Evolutionary conservation across 92 coral and sea anemone genomes (phyloP).

Genomic region (Phenganax subtilis): DNA sequence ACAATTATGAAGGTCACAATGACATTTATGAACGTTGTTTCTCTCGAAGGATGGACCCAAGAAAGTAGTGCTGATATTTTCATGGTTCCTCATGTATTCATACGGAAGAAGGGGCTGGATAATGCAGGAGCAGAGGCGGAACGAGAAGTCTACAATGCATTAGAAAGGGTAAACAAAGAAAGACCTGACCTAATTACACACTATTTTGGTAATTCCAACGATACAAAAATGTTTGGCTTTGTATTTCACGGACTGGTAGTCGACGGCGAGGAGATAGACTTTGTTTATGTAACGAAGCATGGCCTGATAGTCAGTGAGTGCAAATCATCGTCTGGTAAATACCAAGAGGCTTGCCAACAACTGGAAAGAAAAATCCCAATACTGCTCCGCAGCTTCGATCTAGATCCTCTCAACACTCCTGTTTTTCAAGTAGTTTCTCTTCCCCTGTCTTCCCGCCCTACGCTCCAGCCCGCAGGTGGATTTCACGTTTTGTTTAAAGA

Average conservation of each 20-base stretch:
- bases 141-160: neutral
- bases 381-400: neutral
- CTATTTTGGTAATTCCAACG: neutral
- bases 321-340: neutral
- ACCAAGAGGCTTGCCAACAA: neutral
- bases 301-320: slow-evolving; percentile 18
- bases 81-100: neutral
- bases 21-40: too few relatives aligned
- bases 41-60: too few relatives aligned
- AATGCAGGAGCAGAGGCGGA: neutral
- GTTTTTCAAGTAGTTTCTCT: neutral
- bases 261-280: slow-evolving; percentile 18
- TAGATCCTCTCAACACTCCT: neutral
- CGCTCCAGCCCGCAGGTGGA: neutral
- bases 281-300: neutral
- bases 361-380: neutral
- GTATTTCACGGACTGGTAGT: slow-evolving; percentile 12
- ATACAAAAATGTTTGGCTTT: slow-evolving; percentile 12
- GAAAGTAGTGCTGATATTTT: neutral
- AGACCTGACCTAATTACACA: neutral
- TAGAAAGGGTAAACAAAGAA: neutral
- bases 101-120: neutral
- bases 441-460: neutral
- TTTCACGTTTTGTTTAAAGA: slow-evolving; percentile 3
- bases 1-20: too few relatives aligned